Percentiles rank a stretch among this genome's conserved stretches.
Evolutionary conservation across 2,888 invertebrate genomes (phyloP).

Genomic region (Eurytoma californica): DNA sequence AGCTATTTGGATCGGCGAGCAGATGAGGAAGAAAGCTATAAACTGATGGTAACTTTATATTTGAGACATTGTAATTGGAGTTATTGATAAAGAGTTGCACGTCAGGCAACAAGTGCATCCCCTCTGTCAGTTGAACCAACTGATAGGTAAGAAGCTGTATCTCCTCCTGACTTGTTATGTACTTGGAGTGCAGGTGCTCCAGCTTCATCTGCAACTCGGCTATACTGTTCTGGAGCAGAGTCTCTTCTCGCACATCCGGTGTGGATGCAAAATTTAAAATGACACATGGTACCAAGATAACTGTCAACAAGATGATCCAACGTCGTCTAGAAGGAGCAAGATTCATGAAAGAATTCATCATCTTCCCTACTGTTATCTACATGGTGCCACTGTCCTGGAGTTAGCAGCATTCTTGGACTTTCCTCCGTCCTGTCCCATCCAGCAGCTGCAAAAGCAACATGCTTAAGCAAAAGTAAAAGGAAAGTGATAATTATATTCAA

Average conservation of each 20-base stretch:
- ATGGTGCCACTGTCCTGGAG: conserved; percentile 43
- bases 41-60: conserved; percentile 85
- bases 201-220: conserved; percentile 87
- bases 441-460: conserved; percentile 21
- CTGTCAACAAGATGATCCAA: conserved; percentile 66
- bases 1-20: conserved; percentile 84
- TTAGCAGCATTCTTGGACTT: conserved; percentile 38
- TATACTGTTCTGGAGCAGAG: conserved; percentile 75
- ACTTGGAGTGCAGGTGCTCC: conserved; percentile 87
- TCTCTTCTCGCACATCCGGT: conserved; percentile 69
- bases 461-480: background rate
- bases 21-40: conserved; percentile 93
- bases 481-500: too few species aligned
- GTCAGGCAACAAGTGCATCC: conserved; percentile 69
- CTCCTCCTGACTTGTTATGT: conserved; percentile 86
- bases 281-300: conserved; percentile 68
- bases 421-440: background rate
- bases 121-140: conserved; percentile 73
- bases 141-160: conserved; percentile 83
- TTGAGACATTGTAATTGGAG: conserved; percentile 72
- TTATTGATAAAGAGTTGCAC: conserved; percentile 73
- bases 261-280: conserved; percentile 67
- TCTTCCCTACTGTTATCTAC: conserved; percentile 60
- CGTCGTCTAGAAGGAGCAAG: conserved; percentile 67
- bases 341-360: conserved; percentile 68